Percentiles rank a stretch among this genome's conserved stretches.
Conservation (phyloP, 2,797 vertebrate species). For the Catharus ustulatus region DNA sequence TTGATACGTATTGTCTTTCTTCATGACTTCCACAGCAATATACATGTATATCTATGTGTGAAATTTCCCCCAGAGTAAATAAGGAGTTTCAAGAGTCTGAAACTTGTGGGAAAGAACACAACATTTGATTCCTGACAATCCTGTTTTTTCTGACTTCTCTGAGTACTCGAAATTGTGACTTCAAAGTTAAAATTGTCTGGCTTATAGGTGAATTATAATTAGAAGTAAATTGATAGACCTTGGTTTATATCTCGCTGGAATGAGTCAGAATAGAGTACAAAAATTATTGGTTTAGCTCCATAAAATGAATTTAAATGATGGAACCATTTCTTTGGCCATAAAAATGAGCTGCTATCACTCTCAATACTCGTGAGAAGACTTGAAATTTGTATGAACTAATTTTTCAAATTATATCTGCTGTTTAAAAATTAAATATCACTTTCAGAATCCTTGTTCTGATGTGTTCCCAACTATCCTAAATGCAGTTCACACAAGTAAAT, state of each 20-base stretch:
- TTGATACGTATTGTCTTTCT: accelerated
- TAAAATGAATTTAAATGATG: background rate
- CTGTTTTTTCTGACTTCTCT: background rate
- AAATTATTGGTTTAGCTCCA: background rate
- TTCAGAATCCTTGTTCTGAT: background rate
- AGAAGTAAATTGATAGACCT: background rate
- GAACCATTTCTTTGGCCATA: background rate
- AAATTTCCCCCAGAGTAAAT: background rate
- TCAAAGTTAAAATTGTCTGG: background rate
- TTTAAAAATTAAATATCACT: background rate
- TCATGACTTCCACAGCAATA: background rate
- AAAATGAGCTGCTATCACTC: background rate
- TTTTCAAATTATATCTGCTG: background rate
- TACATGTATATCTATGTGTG: background rate
- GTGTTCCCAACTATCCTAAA: background rate
- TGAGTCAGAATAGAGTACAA: background rate
- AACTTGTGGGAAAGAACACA: background rate
- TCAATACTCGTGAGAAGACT: background rate
- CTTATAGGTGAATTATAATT: background rate
- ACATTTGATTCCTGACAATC: background rate
- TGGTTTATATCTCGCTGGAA: background rate
- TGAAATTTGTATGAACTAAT: background rate
- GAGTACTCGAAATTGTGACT: background rate
- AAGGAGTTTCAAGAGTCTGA: background rate
- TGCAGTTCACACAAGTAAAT: background rate